These are phyloP conservation scores for Sarcophaga carnaria DNA, from an alignment of 2,888 invertebrate genomes.

Conservation along the genomic window DNA sequence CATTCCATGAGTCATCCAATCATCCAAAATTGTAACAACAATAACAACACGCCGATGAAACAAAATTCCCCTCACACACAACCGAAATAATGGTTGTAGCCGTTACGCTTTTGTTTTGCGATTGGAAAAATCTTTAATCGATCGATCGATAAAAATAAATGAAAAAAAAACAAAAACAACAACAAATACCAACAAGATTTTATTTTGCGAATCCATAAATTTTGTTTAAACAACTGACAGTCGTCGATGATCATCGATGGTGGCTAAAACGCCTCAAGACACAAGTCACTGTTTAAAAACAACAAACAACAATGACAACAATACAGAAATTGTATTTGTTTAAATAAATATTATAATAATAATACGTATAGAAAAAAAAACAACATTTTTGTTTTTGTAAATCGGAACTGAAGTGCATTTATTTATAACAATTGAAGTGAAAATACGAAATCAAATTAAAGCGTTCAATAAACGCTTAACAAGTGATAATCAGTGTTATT, in stretches of 20 bases:
- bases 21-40: not conserved
- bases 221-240: slow-evolving; percentile 55
- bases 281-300: slow-evolving; percentile 1
- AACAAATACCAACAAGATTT: slow-evolving; percentile 41
- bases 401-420: not conserved
- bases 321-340: slow-evolving; percentile 32
- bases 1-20: slow-evolving; percentile 25
- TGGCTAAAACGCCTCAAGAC: slow-evolving; percentile 41
- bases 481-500: not conserved
- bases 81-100: slow-evolving; percentile 30
- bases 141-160: slow-evolving; percentile 34
- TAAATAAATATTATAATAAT: slow-evolving; percentile 13
- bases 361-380: slow-evolving; percentile 28
- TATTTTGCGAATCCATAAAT: slow-evolving; percentile 65
- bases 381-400: too few species aligned
- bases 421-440: not conserved
- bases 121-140: slow-evolving; percentile 67
- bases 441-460: not conserved
- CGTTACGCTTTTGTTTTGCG: slow-evolving; percentile 57
- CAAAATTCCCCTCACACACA: slow-evolving; percentile 42
- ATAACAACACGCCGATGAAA: not conserved
- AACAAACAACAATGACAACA: slow-evolving; percentile 1
- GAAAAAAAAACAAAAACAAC: slow-evolving; percentile 1
- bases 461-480: not conserved
- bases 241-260: slow-evolving; percentile 61